phyloP scores from a whole-genome alignment of 2,888 invertebrate species.

The Drosophila meridionalis region DNA sequence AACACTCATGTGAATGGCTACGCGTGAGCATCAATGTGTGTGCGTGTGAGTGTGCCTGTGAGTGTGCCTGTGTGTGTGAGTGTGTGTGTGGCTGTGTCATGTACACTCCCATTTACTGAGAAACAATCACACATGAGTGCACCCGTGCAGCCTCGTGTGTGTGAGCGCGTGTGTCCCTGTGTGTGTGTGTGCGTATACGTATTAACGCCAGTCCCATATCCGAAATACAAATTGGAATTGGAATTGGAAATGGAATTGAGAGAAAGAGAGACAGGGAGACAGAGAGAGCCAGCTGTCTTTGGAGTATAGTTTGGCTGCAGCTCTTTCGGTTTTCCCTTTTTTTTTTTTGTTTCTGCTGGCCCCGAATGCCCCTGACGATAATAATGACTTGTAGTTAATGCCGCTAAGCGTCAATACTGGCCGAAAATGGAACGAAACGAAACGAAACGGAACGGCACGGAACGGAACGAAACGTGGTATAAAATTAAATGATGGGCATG shows the following conservation, averaged over 20 bases:
- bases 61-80: slow-evolving; percentile 15
- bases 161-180: neutral
- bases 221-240: slow-evolving; percentile 73
- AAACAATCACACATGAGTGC: slow-evolving; percentile 73
- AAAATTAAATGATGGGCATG: slow-evolving; percentile 11
- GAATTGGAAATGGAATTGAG: slow-evolving; percentile 33
- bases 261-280: slow-evolving; percentile 9
- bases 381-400: slow-evolving; percentile 75
- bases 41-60: slow-evolving; percentile 13
- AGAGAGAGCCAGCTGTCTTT: slow-evolving; percentile 24
- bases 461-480: neutral
- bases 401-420: slow-evolving; percentile 58
- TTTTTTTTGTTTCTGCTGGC: slow-evolving; percentile 8
- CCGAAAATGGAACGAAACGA: slow-evolving; percentile 17
- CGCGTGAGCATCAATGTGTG: slow-evolving; percentile 13
- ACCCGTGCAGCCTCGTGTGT: slow-evolving; percentile 25
- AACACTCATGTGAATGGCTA: slow-evolving; percentile 17
- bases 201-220: slow-evolving; percentile 57
- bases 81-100: slow-evolving; percentile 18
- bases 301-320: slow-evolving; percentile 40
- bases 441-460: slow-evolving; percentile 5
- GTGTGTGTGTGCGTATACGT: slow-evolving; percentile 45
- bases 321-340: slow-evolving; percentile 18
- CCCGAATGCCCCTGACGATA: slow-evolving; percentile 71
- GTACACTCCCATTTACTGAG: slow-evolving; percentile 42